phyloP scores from a whole-genome alignment of 2,888 invertebrate species.

The Lissocephala sabroskyi region DNA sequence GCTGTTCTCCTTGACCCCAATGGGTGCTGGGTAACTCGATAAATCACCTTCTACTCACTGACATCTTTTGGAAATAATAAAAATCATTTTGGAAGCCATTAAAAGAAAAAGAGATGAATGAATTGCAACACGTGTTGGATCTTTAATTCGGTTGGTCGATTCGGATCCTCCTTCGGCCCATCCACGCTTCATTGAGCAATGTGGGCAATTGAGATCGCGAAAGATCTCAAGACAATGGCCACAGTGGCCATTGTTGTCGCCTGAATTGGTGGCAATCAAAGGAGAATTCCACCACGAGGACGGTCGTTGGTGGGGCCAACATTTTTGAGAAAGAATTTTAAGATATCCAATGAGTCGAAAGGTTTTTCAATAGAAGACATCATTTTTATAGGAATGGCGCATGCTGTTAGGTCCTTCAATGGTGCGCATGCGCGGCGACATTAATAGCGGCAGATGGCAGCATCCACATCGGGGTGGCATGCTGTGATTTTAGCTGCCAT shows the following conservation, averaged over 20 bases:
- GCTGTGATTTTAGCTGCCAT: too few relatives aligned
- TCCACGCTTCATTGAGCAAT: constrained; percentile 45
- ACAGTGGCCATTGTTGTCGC: constrained; percentile 37
- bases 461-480: too few relatives aligned
- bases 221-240: constrained; percentile 45
- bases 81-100: constrained; percentile 8
- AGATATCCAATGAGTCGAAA: constrained; percentile 20
- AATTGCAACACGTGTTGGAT: constrained; percentile 55
- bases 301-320: too few relatives aligned
- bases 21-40: constrained; percentile 24
- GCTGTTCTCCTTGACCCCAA: constrained; percentile 46
- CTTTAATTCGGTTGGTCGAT: constrained; percentile 11
- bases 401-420: constrained; percentile 30
- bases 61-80: constrained; percentile 41
- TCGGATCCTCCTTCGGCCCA: neutral
- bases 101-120: constrained; percentile 38
- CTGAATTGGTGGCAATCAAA: constrained; percentile 17
- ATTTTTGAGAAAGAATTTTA: constrained; percentile 33
- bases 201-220: constrained; percentile 39
- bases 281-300: too few relatives aligned
- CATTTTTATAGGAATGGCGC: constrained; percentile 41
- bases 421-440: constrained; percentile 28
- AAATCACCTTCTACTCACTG: constrained; percentile 46
- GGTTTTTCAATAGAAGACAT: constrained; percentile 44
- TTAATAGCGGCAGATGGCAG: constrained; percentile 34